Evolutionary conservation across 2,888 invertebrate species (phyloP).

Genomic region (Aphodius sticticus): DNA sequence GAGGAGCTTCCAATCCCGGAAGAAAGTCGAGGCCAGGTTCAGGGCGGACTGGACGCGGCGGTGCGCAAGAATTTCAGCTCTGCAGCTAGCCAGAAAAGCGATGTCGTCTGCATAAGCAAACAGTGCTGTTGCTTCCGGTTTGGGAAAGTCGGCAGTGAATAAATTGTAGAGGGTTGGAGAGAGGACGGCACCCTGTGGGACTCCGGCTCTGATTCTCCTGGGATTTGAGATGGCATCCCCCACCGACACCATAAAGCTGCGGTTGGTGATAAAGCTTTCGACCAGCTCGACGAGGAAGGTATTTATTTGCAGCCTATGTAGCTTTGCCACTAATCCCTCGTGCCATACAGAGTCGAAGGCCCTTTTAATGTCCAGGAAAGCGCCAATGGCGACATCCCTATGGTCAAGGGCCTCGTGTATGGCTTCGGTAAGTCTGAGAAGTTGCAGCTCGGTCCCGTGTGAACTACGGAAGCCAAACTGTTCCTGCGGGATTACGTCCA

Average conservation of each 20-base stretch:
- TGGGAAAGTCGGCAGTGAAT: neutral
- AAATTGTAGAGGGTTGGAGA: conserved; percentile 9
- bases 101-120: conserved; percentile 6
- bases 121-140: neutral
- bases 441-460: conserved; percentile 13
- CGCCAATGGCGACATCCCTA: neutral
- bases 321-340: neutral
- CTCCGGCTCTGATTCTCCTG: neutral
- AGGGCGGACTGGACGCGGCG: neutral
- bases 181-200: conserved; percentile 17
- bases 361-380: neutral
- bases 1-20: neutral
- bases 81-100: neutral
- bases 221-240: neutral
- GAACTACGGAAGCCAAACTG: conserved; percentile 16
- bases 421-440: neutral
- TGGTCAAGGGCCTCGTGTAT: neutral
- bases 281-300: neutral
- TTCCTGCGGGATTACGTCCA: neutral
- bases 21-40: neutral
- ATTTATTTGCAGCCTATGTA: neutral
- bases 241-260: neutral
- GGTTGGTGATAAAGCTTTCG: neutral
- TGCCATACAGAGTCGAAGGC: neutral
- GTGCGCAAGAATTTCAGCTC: neutral